Evolutionary conservation across 2,888 invertebrate genomes (phyloP).

Genomic region (Platycnemis pennipes): DNA sequence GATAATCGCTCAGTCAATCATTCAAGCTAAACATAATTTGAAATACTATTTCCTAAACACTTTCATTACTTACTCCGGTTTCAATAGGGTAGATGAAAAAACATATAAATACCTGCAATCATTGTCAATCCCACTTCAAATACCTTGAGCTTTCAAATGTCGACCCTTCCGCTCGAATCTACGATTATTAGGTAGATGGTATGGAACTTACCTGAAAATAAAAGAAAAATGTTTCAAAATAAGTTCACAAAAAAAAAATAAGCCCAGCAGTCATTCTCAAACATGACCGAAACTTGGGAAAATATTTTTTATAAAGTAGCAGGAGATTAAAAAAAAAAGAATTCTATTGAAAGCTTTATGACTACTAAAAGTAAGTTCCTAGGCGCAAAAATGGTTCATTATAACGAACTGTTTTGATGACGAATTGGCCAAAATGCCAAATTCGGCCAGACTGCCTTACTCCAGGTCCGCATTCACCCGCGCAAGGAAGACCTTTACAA

Average conservation of each 20-base stretch:
- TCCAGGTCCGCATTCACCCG: too few species aligned
- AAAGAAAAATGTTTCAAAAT: slow-evolving; percentile 9
- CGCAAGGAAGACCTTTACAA: too few species aligned
- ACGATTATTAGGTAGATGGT: background rate
- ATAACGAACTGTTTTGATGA: too few species aligned
- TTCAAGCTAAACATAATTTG: too few species aligned
- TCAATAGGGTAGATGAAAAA: background rate
- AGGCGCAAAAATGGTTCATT: too few species aligned
- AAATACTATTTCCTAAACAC: too few species aligned
- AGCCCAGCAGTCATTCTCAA: background rate
- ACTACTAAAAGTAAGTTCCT: too few species aligned
- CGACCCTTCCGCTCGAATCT: background rate
- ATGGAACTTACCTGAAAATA: slow-evolving; percentile 23
- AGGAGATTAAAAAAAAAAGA: too few species aligned
- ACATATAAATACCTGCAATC: background rate
- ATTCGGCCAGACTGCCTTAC: too few species aligned
- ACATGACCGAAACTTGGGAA: background rate
- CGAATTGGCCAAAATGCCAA: too few species aligned
- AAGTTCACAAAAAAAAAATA: background rate
- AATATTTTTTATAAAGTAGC: background rate
- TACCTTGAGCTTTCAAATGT: background rate
- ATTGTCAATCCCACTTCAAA: background rate
- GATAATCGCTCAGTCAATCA: too few species aligned
- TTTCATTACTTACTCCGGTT: background rate
- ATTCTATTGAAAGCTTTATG: too few species aligned